A percentile compares a stretch with the other conserved stretches of the same genome.
Conservation (phyloP, 2,113 vertebrate genomes). For the Apodemus speciosus region DNA sequence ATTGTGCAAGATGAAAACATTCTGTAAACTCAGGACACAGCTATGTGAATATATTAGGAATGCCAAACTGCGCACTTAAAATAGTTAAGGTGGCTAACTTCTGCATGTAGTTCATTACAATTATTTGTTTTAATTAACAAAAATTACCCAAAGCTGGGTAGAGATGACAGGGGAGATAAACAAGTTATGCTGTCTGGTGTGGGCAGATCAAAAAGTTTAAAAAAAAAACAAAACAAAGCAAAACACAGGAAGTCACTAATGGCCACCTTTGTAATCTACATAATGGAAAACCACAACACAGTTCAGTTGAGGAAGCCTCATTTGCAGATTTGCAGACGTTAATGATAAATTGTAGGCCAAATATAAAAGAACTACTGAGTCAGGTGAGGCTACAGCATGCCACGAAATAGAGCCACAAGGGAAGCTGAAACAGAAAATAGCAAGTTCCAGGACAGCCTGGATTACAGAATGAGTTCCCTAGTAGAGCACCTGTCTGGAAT, state of each 20-base stretch:
- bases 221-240: not conserved
- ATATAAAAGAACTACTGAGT: not conserved
- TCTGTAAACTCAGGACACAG: not conserved
- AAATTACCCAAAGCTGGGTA: not conserved
- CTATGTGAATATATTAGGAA: not conserved
- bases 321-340: not conserved
- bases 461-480: not conserved
- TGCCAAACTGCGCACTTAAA: not conserved
- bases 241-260: not conserved
- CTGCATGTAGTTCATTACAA: not conserved
- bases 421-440: not conserved
- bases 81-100: not conserved
- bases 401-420: not conserved
- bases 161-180: not conserved
- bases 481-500: not conserved
- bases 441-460: not conserved
- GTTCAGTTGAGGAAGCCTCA: not conserved
- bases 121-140: not conserved
- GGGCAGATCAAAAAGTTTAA: not conserved
- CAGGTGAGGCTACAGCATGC: not conserved
- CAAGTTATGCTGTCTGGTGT: not conserved
- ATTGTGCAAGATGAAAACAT: not conserved
- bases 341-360: not conserved
- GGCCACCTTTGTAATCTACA: not conserved
- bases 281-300: not conserved